Evolutionary conservation across 2,797 vertebrate genomes (phyloP).

Genomic region (Vireo griseus): DNA sequence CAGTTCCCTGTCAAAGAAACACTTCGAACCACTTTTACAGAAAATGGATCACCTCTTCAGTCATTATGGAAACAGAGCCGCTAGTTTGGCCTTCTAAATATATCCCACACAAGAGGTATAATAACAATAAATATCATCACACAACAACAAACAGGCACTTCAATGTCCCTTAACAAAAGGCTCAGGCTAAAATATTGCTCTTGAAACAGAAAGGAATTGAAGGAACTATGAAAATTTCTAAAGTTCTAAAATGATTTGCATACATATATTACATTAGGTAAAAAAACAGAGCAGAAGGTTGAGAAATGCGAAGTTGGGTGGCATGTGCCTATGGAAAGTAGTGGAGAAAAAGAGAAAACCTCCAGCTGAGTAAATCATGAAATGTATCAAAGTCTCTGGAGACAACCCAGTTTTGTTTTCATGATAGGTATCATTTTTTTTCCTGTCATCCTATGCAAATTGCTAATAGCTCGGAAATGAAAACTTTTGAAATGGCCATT

Average conservation of each 20-base stretch:
- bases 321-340: constrained; percentile 23
- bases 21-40: background rate
- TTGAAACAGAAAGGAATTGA: background rate
- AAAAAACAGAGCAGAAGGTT: constrained; percentile 10
- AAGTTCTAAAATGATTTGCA: background rate
- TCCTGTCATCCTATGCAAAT: constrained; percentile 48
- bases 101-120: background rate
- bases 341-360: constrained; percentile 37
- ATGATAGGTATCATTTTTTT: background rate
- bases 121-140: background rate
- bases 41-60: constrained; percentile 36
- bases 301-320: background rate
- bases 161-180: background rate
- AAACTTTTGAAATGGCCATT: constrained; percentile 33
- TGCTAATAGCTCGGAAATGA: constrained; percentile 30
- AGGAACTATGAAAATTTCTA: constrained; percentile 5
- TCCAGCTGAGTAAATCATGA: constrained; percentile 23
- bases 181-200: background rate
- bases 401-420: constrained; percentile 34
- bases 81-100: constrained; percentile 8
- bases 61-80: background rate
- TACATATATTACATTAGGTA: background rate
- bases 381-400: constrained; percentile 16
- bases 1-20: constrained; percentile 31
- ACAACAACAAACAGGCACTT: background rate